Conservation (phyloP, 2,113 vertebrate genomes). For the Elgaria multicarinata region DNA sequence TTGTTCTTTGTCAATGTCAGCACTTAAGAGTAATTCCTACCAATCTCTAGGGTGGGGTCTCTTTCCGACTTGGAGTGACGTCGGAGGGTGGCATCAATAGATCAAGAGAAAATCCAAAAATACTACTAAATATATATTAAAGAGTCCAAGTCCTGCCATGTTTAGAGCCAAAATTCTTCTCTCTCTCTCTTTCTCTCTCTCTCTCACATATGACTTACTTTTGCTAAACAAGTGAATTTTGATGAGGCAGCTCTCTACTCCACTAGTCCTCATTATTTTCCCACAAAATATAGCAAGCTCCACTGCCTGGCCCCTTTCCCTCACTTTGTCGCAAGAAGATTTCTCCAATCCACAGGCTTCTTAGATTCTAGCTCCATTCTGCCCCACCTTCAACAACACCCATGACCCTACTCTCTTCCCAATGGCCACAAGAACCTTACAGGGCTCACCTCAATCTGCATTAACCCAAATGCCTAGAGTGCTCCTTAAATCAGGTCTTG, state of each 20-base stretch:
- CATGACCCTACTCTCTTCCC: not conserved
- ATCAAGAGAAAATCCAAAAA: not conserved
- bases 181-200: no score
- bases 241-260: not conserved
- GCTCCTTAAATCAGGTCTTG: no score
- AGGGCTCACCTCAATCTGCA: not conserved
- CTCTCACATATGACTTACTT: not conserved
- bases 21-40: not conserved
- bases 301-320: not conserved
- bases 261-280: not conserved
- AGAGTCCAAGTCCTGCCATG: not conserved
- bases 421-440: not conserved
- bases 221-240: not conserved
- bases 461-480: not conserved
- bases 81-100: not conserved
- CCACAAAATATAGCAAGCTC: not conserved
- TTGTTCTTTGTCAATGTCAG: not conserved
- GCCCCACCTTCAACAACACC: not conserved
- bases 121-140: not conserved
- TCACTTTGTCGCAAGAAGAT: not conserved
- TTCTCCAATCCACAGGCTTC: not conserved
- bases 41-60: not conserved
- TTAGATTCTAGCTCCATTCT: not conserved
- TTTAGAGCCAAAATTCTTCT: not conserved
- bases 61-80: not conserved